Evolutionary conservation across 1,140 invertebrate genomes (phyloP).

Genomic region (Nixonia krombeini): DNA sequence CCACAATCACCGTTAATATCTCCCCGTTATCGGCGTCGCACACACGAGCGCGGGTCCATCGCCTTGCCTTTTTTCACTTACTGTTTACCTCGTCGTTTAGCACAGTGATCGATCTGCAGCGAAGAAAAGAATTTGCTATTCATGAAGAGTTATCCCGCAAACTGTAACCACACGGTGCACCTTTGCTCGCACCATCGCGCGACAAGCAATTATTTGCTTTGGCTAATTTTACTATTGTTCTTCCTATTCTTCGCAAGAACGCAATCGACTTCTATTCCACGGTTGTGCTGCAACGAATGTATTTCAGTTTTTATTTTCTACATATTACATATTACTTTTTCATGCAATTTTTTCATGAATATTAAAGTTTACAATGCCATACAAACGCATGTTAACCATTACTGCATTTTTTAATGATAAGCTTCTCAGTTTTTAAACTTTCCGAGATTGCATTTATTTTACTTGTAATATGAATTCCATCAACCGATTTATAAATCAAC

Average conservation of each 20-base stretch:
- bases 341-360: too few species aligned
- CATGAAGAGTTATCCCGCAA: slow-evolving; percentile 36
- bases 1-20: slow-evolving; percentile 41
- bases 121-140: slow-evolving; percentile 34
- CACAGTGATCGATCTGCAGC: slow-evolving; percentile 24
- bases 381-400: too few species aligned
- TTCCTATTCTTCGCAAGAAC: not conserved
- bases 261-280: not conserved
- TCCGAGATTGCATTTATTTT: too few species aligned
- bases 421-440: too few species aligned
- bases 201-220: slow-evolving; percentile 21
- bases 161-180: slow-evolving; percentile 34
- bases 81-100: slow-evolving; percentile 15
- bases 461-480: too few species aligned
- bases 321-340: too few species aligned
- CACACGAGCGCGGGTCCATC: slow-evolving; percentile 45
- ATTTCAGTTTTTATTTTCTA: too few species aligned
- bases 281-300: too few species aligned
- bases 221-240: slow-evolving; percentile 24
- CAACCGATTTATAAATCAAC: too few species aligned
- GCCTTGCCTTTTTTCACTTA: slow-evolving; percentile 32
- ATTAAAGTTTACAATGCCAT: too few species aligned
- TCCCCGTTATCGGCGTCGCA: slow-evolving; percentile 44
- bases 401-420: too few species aligned
- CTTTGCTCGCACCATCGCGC: slow-evolving; percentile 28